A percentile compares a stretch with the other conserved stretches of the same genome.
These are phyloP conservation scores for Sylvia borin DNA, from an alignment of 2,797 vertebrate genomes.

Conservation along the genomic window DNA sequence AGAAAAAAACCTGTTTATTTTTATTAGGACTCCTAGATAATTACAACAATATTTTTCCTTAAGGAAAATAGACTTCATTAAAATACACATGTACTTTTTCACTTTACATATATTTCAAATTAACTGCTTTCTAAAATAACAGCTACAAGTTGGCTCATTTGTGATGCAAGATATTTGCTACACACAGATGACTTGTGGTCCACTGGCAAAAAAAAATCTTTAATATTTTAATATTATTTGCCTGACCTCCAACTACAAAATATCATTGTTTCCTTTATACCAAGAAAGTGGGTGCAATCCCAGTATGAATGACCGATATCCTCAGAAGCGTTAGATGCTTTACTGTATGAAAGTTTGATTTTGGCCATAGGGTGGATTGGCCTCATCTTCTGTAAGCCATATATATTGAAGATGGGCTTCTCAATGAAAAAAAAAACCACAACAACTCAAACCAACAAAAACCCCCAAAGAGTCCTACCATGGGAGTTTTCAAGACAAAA, in stretches of 20 bases:
- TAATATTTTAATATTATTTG: neutral
- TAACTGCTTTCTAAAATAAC: neutral
- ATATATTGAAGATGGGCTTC: neutral
- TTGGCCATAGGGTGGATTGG: neutral
- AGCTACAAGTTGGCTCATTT: neutral
- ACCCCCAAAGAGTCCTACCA: accelerated
- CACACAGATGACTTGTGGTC: neutral
- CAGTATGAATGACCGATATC: neutral
- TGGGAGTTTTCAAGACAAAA: neutral
- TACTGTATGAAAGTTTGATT: neutral
- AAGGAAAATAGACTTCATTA: neutral
- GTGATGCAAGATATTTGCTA: neutral
- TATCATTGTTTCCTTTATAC: neutral
- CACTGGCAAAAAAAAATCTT: neutral
- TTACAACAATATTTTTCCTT: neutral
- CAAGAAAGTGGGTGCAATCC: neutral
- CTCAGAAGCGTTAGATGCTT: neutral
- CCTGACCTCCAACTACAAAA: neutral
- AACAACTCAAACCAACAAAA: neutral
- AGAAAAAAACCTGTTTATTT: neutral
- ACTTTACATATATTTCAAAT: neutral
- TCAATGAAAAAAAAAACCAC: accelerated
- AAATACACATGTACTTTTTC: neutral
- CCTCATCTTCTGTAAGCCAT: neutral
- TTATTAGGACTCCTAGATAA: neutral